Base-by-base conservation (phyloP, 2,797 vertebrate species). In the Manis pentadactyla region DNA sequence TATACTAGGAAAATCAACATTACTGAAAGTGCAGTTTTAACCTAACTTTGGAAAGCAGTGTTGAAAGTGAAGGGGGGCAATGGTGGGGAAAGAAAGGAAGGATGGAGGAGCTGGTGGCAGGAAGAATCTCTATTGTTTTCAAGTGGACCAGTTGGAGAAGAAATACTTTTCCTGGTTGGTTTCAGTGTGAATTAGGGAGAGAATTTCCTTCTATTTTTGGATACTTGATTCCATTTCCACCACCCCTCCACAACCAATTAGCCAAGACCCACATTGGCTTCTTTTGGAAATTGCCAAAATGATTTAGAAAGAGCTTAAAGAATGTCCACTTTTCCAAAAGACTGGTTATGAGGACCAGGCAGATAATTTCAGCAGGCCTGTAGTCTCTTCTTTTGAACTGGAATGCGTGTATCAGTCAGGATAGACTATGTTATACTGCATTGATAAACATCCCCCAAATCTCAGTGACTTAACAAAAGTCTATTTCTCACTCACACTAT, bases 201-300 rank as follows among this genome's bases (percentile, higher is more conserved):
- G 55, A 7, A 46, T 37, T 55, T 96, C 90, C 75, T 61, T 42
- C 14, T 39, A 13, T 93, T 97, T 98, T n/a, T 87, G 84, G 87
- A 88, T 59, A 89, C 86, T 61, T 87, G 68, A 74, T 82, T 93
- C 96, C 96, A 88, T 96, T 85, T 88, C 29, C 25, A 14, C 1
- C 5, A 59, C 15, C 18, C 9, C 29, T 46, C 19, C 51, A 39
- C 5, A 79, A 69, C 37, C 59, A 49, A 5, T 34, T 74, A 51
- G 19, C 34, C 39, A n/a, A 81, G 57, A 81, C 8, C 69, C 46
- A 18, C 31, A 11, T 0, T 85, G 66, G 15, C 53, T 53, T 77
- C 66, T 59, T 1, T 13, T 51, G 55, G 49, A 61, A 91, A 84
- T 81, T 77, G 63, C 39, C 46, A n/a, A 53, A 25, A 11, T 19